phyloP scores from a whole-genome alignment of 2,888 invertebrate species.

The Petrophora chlorosata region DNA sequence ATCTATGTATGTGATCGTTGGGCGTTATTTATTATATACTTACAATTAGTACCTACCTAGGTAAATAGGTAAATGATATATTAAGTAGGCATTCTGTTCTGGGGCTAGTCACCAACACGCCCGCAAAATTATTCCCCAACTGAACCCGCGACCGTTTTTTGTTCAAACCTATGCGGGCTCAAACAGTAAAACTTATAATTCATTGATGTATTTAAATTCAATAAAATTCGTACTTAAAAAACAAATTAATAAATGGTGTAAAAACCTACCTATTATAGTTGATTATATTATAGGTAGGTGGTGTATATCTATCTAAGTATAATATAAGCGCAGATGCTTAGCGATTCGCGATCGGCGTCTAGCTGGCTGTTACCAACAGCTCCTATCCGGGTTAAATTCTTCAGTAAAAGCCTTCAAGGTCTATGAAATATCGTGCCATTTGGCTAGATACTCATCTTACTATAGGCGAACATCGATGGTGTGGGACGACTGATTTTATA shows the following conservation, averaged over 20 bases:
- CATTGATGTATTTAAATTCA: not conserved
- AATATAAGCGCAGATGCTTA: slow-evolving; percentile 12
- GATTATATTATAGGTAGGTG: too few relatives aligned
- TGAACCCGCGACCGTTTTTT: too few relatives aligned
- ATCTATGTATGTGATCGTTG: too few relatives aligned
- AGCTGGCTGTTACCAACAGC: slow-evolving; percentile 37
- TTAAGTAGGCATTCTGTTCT: too few relatives aligned
- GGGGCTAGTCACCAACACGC: too few relatives aligned
- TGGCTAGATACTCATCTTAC: slow-evolving; percentile 36
- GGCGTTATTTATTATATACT: too few relatives aligned
- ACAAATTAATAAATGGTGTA: slow-evolving; percentile 6
- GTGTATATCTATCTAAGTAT: slow-evolving; percentile 3
- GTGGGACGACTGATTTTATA: slow-evolving; percentile 27
- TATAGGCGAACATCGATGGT: slow-evolving; percentile 2
- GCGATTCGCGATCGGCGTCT: slow-evolving; percentile 17
- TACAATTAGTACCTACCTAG: too few relatives aligned
- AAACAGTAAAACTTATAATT: too few relatives aligned
- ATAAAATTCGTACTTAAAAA: slow-evolving; percentile 6
- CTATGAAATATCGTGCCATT: slow-evolving; percentile 48
- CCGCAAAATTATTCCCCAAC: too few relatives aligned
- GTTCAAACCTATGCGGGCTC: too few relatives aligned
- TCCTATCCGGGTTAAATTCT: slow-evolving; percentile 58
- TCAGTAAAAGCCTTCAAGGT: slow-evolving; percentile 48
- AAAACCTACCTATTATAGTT: too few relatives aligned
- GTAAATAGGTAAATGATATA: too few relatives aligned